Evolutionary conservation across 2,113 vertebrate species (phyloP).

Genomic region (Rhabdomys dilectus): DNA sequence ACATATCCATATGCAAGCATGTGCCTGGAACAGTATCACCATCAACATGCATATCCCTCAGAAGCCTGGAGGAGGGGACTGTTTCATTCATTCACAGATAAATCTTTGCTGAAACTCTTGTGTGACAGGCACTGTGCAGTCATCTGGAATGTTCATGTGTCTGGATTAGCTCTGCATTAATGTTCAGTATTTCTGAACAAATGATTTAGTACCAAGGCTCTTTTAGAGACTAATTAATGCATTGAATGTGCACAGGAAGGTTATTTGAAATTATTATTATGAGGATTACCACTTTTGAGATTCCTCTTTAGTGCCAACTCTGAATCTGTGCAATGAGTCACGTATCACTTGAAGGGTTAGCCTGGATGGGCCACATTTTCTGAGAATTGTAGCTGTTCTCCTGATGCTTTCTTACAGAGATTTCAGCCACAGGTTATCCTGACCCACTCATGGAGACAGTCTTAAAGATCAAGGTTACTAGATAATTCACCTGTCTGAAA

Average conservation of each 20-base stretch:
- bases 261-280: slow-evolving; percentile 24
- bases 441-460: not conserved
- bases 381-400: not conserved
- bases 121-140: not conserved
- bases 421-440: not conserved
- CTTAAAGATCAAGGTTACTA: slow-evolving; percentile 25
- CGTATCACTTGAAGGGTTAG: not conserved
- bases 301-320: not conserved
- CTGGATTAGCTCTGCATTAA: not conserved
- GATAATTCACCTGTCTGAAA: slow-evolving; percentile 61
- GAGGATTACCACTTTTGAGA: slow-evolving; percentile 23
- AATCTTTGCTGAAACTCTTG: not conserved
- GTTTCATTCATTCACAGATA: not conserved
- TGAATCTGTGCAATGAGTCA: not conserved
- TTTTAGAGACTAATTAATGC: slow-evolving; percentile 52
- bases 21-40: not conserved
- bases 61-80: too few species aligned
- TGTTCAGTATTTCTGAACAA: slow-evolving; percentile 41
- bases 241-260: not conserved
- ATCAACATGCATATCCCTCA: too few species aligned
- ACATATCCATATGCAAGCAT: not conserved
- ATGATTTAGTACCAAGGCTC: slow-evolving; percentile 29
- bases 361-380: not conserved
- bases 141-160: not conserved
- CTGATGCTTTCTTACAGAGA: not conserved